These are phyloP conservation scores for Neodiprion fabricii DNA, from an alignment of 1,140 invertebrate genomes.

Conservation along the genomic window DNA sequence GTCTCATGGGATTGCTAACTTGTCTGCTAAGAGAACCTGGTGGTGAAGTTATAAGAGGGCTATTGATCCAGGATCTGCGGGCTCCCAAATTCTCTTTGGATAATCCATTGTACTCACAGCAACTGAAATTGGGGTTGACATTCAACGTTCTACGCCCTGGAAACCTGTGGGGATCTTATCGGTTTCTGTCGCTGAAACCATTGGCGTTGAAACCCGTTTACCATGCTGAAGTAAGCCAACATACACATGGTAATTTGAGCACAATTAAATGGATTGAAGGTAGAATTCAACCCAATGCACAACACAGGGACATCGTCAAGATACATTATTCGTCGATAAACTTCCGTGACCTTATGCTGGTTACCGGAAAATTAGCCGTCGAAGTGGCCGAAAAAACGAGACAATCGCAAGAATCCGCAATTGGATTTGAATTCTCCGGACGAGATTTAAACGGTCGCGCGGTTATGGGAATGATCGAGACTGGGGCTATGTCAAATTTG, in stretches of 20 bases:
- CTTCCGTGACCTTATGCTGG: background rate
- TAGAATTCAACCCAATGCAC: constrained; percentile 29
- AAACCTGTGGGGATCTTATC: constrained; percentile 58
- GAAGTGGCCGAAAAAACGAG: background rate
- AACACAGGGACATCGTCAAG: constrained; percentile 12
- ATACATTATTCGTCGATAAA: background rate
- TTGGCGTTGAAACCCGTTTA: constrained; percentile 30
- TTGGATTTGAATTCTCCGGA: constrained; percentile 54
- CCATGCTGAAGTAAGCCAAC: constrained; percentile 68
- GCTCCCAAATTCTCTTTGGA: constrained; percentile 31
- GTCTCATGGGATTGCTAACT: constrained; percentile 66
- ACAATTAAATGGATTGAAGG: constrained; percentile 67
- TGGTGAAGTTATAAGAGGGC: constrained; percentile 32
- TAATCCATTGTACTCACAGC: constrained; percentile 30
- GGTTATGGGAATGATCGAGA: constrained; percentile 46
- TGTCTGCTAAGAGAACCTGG: constrained; percentile 48
- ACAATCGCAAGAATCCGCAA: background rate
- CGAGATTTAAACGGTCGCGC: constrained; percentile 31
- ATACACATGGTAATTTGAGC: constrained; percentile 69
- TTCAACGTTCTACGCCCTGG: constrained; percentile 41
- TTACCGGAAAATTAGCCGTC: background rate
- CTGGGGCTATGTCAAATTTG: constrained; percentile 36
- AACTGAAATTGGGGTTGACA: constrained; percentile 59
- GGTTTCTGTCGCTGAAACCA: constrained; percentile 48
- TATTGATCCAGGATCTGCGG: constrained; percentile 32